Percentiles rank a stretch among this genome's conserved stretches.
Conservation (phyloP, 2,888 invertebrate species). For the Morpho achilles region DNA sequence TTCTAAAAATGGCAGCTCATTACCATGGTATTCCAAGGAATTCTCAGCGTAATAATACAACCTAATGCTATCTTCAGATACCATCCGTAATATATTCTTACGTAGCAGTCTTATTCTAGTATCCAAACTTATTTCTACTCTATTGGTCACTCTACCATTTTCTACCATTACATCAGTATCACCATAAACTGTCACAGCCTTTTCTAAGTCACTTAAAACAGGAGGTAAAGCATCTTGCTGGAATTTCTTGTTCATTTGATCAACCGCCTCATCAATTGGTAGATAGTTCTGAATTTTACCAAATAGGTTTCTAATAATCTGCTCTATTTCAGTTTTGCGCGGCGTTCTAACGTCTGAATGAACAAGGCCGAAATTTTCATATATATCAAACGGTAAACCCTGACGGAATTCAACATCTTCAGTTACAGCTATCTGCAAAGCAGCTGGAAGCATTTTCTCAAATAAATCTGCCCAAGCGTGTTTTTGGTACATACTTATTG, state of each 20-base stretch:
- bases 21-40: conserved; percentile 90
- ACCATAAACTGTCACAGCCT: conserved; percentile 83
- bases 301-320: conserved; percentile 77
- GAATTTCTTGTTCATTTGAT: conserved; percentile 90
- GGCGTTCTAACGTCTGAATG: conserved; percentile 75
- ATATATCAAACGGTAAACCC: conserved; percentile 89
- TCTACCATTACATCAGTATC: conserved; percentile 84
- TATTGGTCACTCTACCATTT: conserved; percentile 81
- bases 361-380: conserved; percentile 86
- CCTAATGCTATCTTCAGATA: conserved; percentile 81
- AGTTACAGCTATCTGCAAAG: conserved; percentile 85
- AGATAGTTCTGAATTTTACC: conserved; percentile 78
- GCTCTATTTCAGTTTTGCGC: conserved; percentile 69
- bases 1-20: conserved; percentile 84
- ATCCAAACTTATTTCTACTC: conserved; percentile 83
- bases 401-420: conserved; percentile 85
- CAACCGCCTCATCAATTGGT: conserved; percentile 89
- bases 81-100: conserved; percentile 79
- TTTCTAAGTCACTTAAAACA: conserved; percentile 82
- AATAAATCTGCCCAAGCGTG: conserved; percentile 94
- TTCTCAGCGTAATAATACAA: conserved; percentile 93
- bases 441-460: conserved; percentile 87
- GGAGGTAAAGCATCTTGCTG: conserved; percentile 95
- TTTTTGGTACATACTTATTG: conserved; percentile 94
- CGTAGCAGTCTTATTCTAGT: conserved; percentile 80